These are phyloP conservation scores for Whitmania pigra DNA, from an alignment of 1,140 invertebrate species.

Conservation along the genomic window DNA sequence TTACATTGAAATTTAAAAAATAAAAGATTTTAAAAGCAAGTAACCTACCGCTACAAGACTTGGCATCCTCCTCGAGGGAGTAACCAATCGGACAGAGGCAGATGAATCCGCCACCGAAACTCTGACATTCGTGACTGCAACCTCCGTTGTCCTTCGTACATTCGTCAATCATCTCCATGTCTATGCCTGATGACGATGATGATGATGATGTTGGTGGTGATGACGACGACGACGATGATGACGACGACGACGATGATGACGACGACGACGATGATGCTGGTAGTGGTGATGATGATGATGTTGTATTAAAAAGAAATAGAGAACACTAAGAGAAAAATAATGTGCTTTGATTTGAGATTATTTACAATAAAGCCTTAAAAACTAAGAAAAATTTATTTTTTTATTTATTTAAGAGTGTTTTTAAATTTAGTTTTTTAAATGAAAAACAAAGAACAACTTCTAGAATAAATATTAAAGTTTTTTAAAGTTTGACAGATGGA, in stretches of 20 bases:
- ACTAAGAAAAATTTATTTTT: no score
- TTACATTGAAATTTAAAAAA: no score
- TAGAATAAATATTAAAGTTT: no score
- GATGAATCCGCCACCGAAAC: constrained; percentile 35
- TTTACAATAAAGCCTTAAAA: no score
- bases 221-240: background rate
- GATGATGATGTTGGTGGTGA: background rate
- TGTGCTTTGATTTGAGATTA: no score
- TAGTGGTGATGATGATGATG: constrained; percentile 12
- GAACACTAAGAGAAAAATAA: no score
- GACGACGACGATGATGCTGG: background rate
- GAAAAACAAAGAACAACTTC: no score
- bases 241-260: constrained; percentile 4
- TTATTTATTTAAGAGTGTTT: no score
- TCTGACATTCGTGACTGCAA: constrained; percentile 34
- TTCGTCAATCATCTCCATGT: constrained; percentile 38
- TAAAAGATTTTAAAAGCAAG: background rate
- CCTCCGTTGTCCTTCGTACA: constrained; percentile 35
- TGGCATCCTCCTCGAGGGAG: constrained; percentile 41
- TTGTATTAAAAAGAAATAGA: background rate
- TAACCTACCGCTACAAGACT: constrained; percentile 39
- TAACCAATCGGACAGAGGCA: constrained; percentile 46
- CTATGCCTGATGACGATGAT: constrained; percentile 28
- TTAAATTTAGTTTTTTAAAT: no score
- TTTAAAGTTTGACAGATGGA: no score